Percentiles rank a stretch among this genome's conserved stretches.
Conservation (phyloP, 2,888 invertebrate genomes). For the Drosophila demipolita region DNA sequence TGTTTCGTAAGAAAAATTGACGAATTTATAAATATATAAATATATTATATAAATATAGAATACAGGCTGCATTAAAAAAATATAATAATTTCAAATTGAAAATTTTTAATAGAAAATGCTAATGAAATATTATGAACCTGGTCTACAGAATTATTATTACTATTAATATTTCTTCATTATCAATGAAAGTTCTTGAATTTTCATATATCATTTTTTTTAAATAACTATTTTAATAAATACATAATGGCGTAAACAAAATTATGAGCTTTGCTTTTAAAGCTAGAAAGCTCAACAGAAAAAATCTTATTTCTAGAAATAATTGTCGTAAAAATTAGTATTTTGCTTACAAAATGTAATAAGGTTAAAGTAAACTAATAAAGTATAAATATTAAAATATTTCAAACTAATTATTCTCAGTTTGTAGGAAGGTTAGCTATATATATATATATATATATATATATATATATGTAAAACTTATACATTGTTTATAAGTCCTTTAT, state of each 20-base stretch:
- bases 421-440: too few species aligned
- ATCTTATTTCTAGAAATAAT: neutral
- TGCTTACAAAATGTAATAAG: neutral
- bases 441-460: neutral
- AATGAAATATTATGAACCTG: neutral
- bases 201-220: too few species aligned
- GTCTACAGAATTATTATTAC: neutral
- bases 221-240: neutral
- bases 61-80: neutral
- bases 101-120: fast-evolving
- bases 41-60: too few species aligned
- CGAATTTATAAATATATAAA: neutral
- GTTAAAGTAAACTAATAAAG: neutral
- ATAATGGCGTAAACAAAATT: neutral
- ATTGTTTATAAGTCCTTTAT: too few species aligned
- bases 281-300: too few species aligned
- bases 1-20: fast-evolving
- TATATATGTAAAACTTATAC: neutral
- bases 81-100: neutral
- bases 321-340: neutral
- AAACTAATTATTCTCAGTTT: neutral
- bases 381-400: neutral
- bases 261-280: neutral
- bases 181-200: neutral
- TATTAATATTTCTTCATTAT: neutral